Base-by-base conservation (phyloP, 1,140 invertebrate species). In the Asbolus verrucosus region DNA sequence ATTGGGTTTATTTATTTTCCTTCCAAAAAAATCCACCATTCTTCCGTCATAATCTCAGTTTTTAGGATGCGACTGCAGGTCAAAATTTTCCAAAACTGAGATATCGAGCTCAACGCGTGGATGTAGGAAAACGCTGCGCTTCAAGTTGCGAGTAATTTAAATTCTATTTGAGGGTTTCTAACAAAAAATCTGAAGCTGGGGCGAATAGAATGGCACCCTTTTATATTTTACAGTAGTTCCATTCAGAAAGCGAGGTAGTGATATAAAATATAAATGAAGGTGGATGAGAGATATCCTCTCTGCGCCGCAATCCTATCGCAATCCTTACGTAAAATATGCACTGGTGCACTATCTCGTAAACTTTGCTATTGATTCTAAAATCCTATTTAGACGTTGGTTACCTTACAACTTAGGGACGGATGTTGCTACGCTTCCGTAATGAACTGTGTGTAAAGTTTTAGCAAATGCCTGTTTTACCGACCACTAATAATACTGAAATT, bases 101-200 rank as follows among this genome's bases (percentile, higher is more conserved):
- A 30, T 30, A 30, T 30, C 27, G 27, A 30, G 0, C n/a, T n/a
- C n/a, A n/a, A n/a, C n/a, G n/a, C n/a, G n/a, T n/a, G n/a, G n/a
- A n/a, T n/a, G n/a, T n/a, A n/a, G n/a, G n/a, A n/a, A n/a, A n/a
- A n/a, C n/a, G n/a, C n/a, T n/a, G n/a, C n/a, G n/a, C 46, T 27
- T 54, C 9, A 21, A 54, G n/a, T 27, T 16, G 19, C 46, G 21
- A 24, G 18, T 27, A 54, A 54, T 54, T 54, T 54, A 54, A 54
- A 54, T 54, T 54, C 46, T 54, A 54, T 54, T 54, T 54, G 46
- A 54, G 27, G 46, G 27, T 21, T 1, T 27, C 33, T 54, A 54
- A 54, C 46, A 54, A 54, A 46, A 54, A 54, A 21, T 54, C 46
- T 11, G 11, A 54, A 54, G 19, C 46, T 54, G n/a, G 27, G 46